Evolutionary conservation across 2,113 vertebrate species (phyloP), one percentile per base, ranked within the genome.

Genomic region (Paedocypris sp.): DNA sequence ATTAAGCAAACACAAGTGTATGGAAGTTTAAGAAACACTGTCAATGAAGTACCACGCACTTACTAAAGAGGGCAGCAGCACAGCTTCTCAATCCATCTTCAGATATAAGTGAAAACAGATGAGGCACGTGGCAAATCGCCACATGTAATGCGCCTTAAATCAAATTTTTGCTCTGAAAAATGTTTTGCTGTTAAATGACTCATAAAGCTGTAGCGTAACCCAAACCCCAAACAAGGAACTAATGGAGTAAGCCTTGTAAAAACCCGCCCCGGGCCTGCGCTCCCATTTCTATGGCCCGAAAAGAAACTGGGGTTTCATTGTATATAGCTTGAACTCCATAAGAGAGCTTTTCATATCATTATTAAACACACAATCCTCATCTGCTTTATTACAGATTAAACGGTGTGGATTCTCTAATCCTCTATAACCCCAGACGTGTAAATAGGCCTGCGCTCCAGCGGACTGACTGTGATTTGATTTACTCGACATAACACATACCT

Each of bases 101-200:
- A n/a, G 16, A 20, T 10, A 26, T 67, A 67, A 67, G 25, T 60
- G 52, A 60, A 61, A 61, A 51, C 65, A 48, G 58, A 43, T 61
- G 49, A 54, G n/a, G 49, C 45, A 61, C 45, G 49, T 60, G 25
- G 28, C 57, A 28, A 54, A 10, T 22, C 20, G 65, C 41, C 42
- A 36, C 28, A 45, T 61, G 25, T 60, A 60, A 53, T 67, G 33
- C 16, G 13, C n/a, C 52, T 15, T 50, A 62, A 68, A 62, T 62
- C 20, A 36, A 25, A 43, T 43, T 53, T n/a, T 62, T 10, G 33
- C 6, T 42, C 41, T 61, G 18, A 54, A 50, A 36, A 53, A 53
- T 57, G 41, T 29, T 47, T 60, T 45, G 13, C 9, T 35, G 35
- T 45, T 61, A 67, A 67, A 32, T 35, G 32, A 33, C 9, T 60